These are phyloP conservation scores for Drosophila neutralis DNA, from an alignment of 2,888 invertebrate genomes.

Conservation along the genomic window DNA sequence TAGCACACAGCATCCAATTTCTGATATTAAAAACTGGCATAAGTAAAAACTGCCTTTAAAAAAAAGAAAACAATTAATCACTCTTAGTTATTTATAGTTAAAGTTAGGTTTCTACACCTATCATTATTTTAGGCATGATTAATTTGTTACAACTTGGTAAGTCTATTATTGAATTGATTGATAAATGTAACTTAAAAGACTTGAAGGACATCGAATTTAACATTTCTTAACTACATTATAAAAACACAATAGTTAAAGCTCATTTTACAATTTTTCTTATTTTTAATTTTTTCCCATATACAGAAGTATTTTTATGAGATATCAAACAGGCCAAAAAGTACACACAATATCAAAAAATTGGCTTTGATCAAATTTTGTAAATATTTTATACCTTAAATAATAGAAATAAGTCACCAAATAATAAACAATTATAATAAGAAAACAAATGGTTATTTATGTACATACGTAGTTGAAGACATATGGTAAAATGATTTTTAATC, in stretches of 20 bases:
- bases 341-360: background rate
- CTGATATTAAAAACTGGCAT: slow-evolving; percentile 1
- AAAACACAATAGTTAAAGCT: background rate
- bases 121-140: background rate
- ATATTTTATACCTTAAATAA: background rate
- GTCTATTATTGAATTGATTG: background rate
- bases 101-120: background rate
- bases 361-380: background rate
- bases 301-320: background rate
- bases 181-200: background rate
- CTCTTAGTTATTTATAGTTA: background rate
- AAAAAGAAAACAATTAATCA: background rate
- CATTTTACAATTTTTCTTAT: background rate
- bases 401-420: background rate
- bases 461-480: background rate
- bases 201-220: background rate
- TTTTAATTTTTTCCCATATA: background rate
- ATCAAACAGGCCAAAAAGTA: background rate
- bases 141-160: background rate
- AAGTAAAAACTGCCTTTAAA: background rate
- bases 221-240: background rate
- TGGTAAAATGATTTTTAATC: background rate
- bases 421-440: background rate
- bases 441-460: background rate
- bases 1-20: background rate